Evolutionary conservation across 2,113 vertebrate genomes (phyloP).

Genomic region (Rhadina sibilatrix): DNA sequence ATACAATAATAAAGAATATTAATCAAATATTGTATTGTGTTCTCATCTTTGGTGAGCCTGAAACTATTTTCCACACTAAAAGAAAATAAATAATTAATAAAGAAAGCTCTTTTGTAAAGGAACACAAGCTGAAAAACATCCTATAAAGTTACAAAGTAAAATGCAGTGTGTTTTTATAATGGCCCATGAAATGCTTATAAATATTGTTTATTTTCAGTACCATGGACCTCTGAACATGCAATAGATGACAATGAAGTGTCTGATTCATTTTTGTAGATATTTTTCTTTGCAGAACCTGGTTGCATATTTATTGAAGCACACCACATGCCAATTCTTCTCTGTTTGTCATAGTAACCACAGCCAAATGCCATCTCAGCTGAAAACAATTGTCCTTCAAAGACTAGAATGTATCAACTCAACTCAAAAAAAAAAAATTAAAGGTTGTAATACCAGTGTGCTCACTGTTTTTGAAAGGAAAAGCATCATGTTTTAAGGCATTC

Average conservation of each 20-base stretch:
- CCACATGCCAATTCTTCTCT: background rate
- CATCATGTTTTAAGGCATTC: slow-evolving; percentile 69
- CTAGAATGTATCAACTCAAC: slow-evolving; percentile 60
- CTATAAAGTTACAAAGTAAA: slow-evolving; percentile 43
- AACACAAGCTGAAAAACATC: slow-evolving; percentile 23
- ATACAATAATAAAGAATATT: slow-evolving; percentile 49
- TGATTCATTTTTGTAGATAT: background rate
- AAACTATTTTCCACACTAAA: slow-evolving; percentile 17
- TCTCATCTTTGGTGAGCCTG: slow-evolving; percentile 8
- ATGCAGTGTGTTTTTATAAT: background rate
- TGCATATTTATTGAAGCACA: background rate
- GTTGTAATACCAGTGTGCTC: slow-evolving; percentile 26
- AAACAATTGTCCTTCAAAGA: slow-evolving; percentile 29
- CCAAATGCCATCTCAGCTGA: slow-evolving; percentile 36
- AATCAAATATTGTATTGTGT: slow-evolving; percentile 40
- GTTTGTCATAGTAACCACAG: slow-evolving; percentile 44
- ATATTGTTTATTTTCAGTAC: slow-evolving; percentile 58
- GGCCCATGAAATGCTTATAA: background rate
- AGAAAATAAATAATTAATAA: slow-evolving; percentile 43
- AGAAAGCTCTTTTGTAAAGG: background rate
- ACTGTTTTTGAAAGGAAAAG: slow-evolving; percentile 69
- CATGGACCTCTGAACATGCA: slow-evolving; percentile 44
- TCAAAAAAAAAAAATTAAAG: background rate
- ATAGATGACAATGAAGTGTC: background rate
- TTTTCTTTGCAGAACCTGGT: background rate